These are phyloP conservation scores for Sphaerodactylus townsendi DNA, from an alignment of 2,113 vertebrate species.

Conservation along the genomic window DNA sequence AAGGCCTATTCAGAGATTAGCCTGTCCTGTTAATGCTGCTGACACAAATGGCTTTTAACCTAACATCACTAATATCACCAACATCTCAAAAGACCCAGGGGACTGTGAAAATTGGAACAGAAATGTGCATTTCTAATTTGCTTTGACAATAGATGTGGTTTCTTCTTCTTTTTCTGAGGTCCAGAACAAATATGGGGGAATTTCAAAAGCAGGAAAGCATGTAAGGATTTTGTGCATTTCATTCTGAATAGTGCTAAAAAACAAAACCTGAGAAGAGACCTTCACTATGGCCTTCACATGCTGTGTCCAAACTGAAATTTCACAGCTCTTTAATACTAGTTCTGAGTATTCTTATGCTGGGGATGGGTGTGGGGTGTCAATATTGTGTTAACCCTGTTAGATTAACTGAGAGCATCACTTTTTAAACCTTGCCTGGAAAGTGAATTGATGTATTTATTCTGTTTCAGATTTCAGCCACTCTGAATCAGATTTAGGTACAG, in stretches of 20 bases:
- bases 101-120: slow-evolving; percentile 38
- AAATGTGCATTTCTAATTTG: slow-evolving; percentile 28
- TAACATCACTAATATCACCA: slow-evolving; percentile 50
- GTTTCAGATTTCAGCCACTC: not conserved
- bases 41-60: slow-evolving; percentile 64
- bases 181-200: not conserved
- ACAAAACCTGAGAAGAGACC: not conserved
- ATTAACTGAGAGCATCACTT: not conserved
- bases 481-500: too few species aligned
- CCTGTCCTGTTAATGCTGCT: slow-evolving; percentile 71
- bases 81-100: slow-evolving; percentile 30
- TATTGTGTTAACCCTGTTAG: not conserved
- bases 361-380: not conserved
- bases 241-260: slow-evolving; percentile 1
- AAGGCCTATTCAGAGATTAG: slow-evolving; percentile 68
- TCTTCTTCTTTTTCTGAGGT: slow-evolving; percentile 2
- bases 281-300: not conserved
- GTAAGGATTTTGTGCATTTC: not conserved
- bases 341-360: not conserved
- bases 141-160: slow-evolving; percentile 28
- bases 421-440: not conserved
- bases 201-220: not conserved
- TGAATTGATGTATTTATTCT: not conserved
- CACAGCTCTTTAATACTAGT: not conserved
- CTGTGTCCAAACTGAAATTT: not conserved